Percentiles rank a stretch among this genome's conserved stretches.
phyloP scores from a whole-genome alignment of 2,888 invertebrate species.

The Prostheceraeus crozeri region DNA sequence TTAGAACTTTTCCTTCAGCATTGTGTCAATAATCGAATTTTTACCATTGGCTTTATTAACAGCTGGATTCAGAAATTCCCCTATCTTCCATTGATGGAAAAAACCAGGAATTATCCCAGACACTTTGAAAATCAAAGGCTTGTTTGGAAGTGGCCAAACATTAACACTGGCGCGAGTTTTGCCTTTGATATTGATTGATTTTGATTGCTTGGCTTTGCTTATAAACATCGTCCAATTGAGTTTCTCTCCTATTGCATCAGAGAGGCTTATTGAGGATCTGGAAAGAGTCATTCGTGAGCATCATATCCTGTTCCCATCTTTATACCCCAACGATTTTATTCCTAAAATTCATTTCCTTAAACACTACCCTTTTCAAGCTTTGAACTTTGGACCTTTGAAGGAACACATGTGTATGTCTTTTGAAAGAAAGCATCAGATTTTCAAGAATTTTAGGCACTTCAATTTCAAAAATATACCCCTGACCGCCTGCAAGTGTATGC shows the following conservation, averaged over 20 bases:
- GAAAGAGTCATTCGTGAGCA: background rate
- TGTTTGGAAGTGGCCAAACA: background rate
- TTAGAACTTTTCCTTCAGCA: background rate
- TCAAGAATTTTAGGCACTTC: slow-evolving; percentile 11
- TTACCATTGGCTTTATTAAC: background rate
- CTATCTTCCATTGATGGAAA: no score
- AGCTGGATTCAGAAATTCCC: no score
- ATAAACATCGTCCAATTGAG: background rate
- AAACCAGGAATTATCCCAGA: background rate
- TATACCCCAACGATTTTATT: background rate
- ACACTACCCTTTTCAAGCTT: slow-evolving; percentile 6
- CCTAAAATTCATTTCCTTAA: background rate
- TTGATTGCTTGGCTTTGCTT: background rate
- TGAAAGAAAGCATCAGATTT: background rate
- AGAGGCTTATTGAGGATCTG: background rate
- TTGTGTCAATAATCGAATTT: background rate
- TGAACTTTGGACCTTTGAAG: background rate
- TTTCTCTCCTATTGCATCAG: background rate
- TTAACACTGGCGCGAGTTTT: background rate
- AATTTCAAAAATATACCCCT: slow-evolving; percentile 4
- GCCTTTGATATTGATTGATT: background rate
- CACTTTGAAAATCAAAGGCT: background rate
- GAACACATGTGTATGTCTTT: background rate
- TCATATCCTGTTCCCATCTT: background rate
- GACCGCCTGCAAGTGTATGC: background rate